These are phyloP conservation scores for Perithous albicinctus DNA, from an alignment of 2,888 invertebrate genomes.

Conservation along the genomic window DNA sequence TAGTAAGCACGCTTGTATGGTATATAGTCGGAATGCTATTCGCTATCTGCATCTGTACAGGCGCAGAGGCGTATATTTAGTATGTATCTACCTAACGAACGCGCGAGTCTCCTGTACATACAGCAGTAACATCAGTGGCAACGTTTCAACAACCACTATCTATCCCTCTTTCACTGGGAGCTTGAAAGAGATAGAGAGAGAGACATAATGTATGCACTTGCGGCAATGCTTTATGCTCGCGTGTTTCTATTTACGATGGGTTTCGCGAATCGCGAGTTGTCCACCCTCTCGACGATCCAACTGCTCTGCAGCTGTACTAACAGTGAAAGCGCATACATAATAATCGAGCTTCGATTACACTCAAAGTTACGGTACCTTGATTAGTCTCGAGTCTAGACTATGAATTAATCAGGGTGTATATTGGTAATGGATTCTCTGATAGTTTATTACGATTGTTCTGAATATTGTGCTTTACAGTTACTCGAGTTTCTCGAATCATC, in stretches of 20 bases:
- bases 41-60: slow-evolving; percentile 46
- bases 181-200: background rate
- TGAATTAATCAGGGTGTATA: background rate
- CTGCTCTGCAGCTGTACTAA: slow-evolving; percentile 14
- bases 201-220: background rate
- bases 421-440: background rate
- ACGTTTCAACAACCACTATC: slow-evolving; percentile 51
- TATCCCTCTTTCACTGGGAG: too few species aligned
- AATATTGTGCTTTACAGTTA: background rate
- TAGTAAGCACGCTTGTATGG: background rate
- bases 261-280: slow-evolving; percentile 51
- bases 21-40: slow-evolving; percentile 3
- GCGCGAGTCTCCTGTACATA: slow-evolving; percentile 47
- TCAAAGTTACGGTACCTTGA: background rate
- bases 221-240: slow-evolving; percentile 42
- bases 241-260: slow-evolving; percentile 54
- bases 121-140: slow-evolving; percentile 37
- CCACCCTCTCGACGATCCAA: slow-evolving; percentile 14
- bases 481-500: background rate
- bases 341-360: slow-evolving; percentile 21
- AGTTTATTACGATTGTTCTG: background rate
- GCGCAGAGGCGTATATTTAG: slow-evolving; percentile 41
- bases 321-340: slow-evolving; percentile 17
- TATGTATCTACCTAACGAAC: slow-evolving; percentile 59
- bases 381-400: slow-evolving; percentile 24